phyloP scores from a whole-genome alignment of 2,888 invertebrate species.

The Morpho helenor region DNA sequence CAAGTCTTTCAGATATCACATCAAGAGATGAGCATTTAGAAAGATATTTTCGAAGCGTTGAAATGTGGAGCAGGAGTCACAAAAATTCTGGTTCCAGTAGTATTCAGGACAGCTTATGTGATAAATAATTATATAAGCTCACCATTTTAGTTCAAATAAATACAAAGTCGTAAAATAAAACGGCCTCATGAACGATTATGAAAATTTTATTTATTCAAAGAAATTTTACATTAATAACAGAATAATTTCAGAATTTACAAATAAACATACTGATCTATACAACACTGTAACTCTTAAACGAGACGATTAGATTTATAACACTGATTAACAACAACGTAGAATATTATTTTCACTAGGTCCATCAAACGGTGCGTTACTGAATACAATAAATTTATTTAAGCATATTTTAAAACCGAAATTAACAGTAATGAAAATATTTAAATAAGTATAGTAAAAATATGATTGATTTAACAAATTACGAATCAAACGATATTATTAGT shows the following conservation, averaged over 20 bases:
- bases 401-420: too few relatives aligned
- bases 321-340: constrained; percentile 76
- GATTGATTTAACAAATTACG: too few relatives aligned
- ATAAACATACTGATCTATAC: constrained; percentile 76
- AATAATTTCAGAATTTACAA: constrained; percentile 75
- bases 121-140: constrained; percentile 3
- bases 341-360: constrained; percentile 66
- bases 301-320: constrained; percentile 76
- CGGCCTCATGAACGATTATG: constrained; percentile 70
- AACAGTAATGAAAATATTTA: too few relatives aligned
- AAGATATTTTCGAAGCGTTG: constrained; percentile 61
- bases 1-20: constrained; percentile 40
- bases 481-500: too few relatives aligned
- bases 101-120: constrained; percentile 1
- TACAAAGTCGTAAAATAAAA: constrained; percentile 40
- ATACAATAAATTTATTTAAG: constrained; percentile 43
- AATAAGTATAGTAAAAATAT: too few relatives aligned
- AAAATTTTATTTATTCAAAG: constrained; percentile 77
- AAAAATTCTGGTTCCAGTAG: constrained; percentile 15
- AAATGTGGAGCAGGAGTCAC: constrained; percentile 52
- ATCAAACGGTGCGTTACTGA: constrained; percentile 56
- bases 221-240: constrained; percentile 76
- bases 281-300: constrained; percentile 77
- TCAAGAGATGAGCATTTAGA: constrained; percentile 61
- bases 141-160: not conserved